Percentiles rank a stretch among this genome's conserved stretches.
These are phyloP conservation scores for Hyperoplus lanceolatus DNA, from an alignment of 2,797 vertebrate genomes.

Conservation along the genomic window DNA sequence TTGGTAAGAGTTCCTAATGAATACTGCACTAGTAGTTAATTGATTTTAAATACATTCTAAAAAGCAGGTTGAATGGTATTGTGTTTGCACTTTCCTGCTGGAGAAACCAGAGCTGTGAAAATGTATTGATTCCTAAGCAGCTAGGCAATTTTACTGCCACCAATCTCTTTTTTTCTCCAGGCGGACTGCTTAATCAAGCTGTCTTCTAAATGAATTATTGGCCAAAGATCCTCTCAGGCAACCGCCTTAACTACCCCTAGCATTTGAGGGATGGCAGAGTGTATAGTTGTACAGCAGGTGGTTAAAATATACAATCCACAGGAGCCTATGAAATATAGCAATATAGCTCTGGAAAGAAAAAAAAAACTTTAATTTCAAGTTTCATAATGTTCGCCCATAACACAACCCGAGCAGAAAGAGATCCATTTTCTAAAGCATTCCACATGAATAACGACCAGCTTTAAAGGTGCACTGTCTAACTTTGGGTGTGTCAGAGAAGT, in stretches of 20 bases:
- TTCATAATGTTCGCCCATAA: not conserved
- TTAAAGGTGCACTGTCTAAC: not conserved
- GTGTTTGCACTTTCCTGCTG: constrained; percentile 6
- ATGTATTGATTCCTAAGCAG: constrained; percentile 39
- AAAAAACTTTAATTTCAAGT: not conserved
- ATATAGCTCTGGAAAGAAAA: constrained; percentile 1
- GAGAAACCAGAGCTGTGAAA: constrained; percentile 23
- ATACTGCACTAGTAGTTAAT: not conserved
- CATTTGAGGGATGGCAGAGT: not conserved
- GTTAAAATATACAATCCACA: not conserved
- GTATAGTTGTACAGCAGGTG: not conserved
- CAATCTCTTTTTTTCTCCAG: constrained; percentile 41
- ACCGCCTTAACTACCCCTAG: not conserved
- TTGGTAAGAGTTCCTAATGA: constrained; percentile 5
- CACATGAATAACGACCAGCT: not conserved
- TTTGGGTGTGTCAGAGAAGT: no score
- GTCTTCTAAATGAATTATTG: constrained; percentile 32
- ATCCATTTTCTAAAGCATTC: not conserved
- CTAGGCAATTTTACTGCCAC: constrained; percentile 26
- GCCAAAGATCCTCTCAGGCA: constrained; percentile 19
- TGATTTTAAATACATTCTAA: constrained; percentile 7
- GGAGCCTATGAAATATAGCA: not conserved
- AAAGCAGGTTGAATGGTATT: constrained; percentile 12
- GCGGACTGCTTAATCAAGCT: constrained; percentile 43
- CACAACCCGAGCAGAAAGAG: not conserved